These are phyloP conservation scores for Zalophus californianus DNA, from an alignment of 2,797 vertebrate species.

Conservation along the genomic window DNA sequence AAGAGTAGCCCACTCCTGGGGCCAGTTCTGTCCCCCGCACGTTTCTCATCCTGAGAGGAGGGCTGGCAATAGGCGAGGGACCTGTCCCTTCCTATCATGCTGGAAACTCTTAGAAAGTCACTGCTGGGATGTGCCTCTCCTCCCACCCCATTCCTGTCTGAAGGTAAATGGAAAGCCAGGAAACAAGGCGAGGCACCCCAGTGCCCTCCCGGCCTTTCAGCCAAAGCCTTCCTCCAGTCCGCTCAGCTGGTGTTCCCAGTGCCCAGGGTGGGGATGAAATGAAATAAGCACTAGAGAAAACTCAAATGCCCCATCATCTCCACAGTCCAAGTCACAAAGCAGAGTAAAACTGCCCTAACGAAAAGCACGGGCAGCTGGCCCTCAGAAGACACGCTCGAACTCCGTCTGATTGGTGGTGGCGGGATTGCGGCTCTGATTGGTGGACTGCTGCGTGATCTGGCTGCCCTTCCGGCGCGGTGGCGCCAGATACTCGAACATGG, in stretches of 20 bases:
- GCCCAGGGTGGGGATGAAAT: not conserved
- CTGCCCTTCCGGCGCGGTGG: conserved; percentile 94
- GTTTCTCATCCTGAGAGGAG: not conserved
- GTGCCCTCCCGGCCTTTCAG: not conserved
- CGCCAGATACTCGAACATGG: conserved; percentile 99
- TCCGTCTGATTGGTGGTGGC: conserved; percentile 97
- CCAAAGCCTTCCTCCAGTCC: not conserved
- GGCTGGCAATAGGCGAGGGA: not conserved
- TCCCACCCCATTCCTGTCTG: not conserved
- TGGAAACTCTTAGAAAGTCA: not conserved
- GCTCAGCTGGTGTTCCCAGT: not conserved
- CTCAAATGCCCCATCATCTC: conserved; percentile 25
- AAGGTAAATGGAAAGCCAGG: not conserved
- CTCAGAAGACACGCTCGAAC: conserved; percentile 95
- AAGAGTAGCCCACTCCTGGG: not conserved
- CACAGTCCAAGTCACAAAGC: not conserved
- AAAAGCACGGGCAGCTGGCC: fast-evolving
- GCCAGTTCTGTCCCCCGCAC: not conserved
- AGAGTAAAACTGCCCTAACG: not conserved
- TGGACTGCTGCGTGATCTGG: conserved; percentile 96
- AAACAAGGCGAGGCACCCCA: not conserved
- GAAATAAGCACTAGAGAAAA: conserved; percentile 23
- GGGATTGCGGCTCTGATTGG: conserved; percentile 97
- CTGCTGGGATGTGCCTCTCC: not conserved
- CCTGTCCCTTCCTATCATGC: not conserved